These are phyloP conservation scores for Noctua comes DNA, from an alignment of 2,888 invertebrate genomes.

Conservation along the genomic window DNA sequence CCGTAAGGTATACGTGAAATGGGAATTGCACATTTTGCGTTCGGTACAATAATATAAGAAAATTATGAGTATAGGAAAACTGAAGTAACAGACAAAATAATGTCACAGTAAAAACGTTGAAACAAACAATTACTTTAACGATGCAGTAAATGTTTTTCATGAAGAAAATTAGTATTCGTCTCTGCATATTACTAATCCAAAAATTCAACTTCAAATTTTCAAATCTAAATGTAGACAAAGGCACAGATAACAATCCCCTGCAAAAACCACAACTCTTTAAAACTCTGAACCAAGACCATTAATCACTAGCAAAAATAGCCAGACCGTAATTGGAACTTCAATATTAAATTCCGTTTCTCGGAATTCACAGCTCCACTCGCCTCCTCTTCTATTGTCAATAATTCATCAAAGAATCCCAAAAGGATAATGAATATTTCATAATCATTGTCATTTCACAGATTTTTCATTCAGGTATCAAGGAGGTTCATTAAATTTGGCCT, in stretches of 20 bases:
- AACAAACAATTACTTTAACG: not conserved
- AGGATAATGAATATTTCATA: conserved; percentile 52
- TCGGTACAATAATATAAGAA: not conserved
- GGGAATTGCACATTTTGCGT: conserved; percentile 16
- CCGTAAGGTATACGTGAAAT: not conserved
- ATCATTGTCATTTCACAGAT: conserved; percentile 53
- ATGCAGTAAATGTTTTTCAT: not conserved
- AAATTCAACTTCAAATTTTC: not conserved
- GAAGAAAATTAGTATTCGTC: not conserved
- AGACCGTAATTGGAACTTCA: conserved; percentile 49
- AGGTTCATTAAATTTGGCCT: conserved; percentile 55
- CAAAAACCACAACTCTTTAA: conserved; percentile 25
- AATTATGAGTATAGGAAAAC: not conserved
- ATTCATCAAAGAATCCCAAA: conserved; percentile 50
- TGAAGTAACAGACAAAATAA: not conserved
- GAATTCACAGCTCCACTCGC: conserved; percentile 35
- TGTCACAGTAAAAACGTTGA: not conserved
- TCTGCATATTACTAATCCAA: not conserved
- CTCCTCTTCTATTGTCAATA: conserved; percentile 42
- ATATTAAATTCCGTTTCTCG: conserved; percentile 55
- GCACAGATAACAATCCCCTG: not conserved
- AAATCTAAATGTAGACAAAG: not conserved
- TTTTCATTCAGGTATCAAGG: conserved; percentile 41
- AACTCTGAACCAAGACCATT: conserved; percentile 37
- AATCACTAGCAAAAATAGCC: conserved; percentile 50